Evolutionary conservation across 2,888 invertebrate species (phyloP).

Genomic region (Trimorus sp.): DNA sequence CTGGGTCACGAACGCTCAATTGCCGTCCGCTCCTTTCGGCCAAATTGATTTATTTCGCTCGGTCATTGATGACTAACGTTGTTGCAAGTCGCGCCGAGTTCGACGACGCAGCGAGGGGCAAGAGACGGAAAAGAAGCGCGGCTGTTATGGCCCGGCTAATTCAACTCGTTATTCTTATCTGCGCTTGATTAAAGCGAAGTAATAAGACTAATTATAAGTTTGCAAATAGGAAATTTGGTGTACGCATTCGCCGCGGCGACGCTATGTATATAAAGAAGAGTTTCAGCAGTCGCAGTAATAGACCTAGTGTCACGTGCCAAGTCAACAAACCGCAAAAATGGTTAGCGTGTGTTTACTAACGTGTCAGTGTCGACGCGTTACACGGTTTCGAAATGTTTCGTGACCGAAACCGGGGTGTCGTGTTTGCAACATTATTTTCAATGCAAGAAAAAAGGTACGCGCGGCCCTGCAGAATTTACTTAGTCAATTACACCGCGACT

Average conservation of each 20-base stretch:
- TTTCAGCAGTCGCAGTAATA: conserved; percentile 48
- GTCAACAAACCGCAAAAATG: conserved; percentile 68
- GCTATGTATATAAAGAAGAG: conserved; percentile 37
- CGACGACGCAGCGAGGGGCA: too few relatives aligned
- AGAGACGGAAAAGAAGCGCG: too few relatives aligned
- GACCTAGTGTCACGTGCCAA: conserved; percentile 64
- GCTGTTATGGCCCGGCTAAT: background rate
- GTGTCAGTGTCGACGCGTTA: conserved; percentile 70
- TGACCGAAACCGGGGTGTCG: conserved; percentile 73
- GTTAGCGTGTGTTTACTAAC: conserved; percentile 70
- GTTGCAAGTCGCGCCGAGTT: too few relatives aligned
- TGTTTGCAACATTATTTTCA: conserved; percentile 62
- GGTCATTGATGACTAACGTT: conserved; percentile 5
- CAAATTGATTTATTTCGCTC: conserved; percentile 22
- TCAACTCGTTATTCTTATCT: conserved; percentile 20
- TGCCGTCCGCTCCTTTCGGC: background rate
- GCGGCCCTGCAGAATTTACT: conserved; percentile 44
- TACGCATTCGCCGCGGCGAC: conserved; percentile 7
- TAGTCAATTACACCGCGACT: conserved; percentile 55
- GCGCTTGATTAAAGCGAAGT: conserved; percentile 24
- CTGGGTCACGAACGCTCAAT: conserved; percentile 23
- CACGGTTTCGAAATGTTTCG: conserved; percentile 69
- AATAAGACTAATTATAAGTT: conserved; percentile 48
- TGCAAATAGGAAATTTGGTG: conserved; percentile 33
- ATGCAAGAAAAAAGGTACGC: conserved; percentile 37